These are phyloP conservation scores for Cryptocheilus praepositus DNA, from an alignment of 2,888 invertebrate species.

Conservation along the genomic window DNA sequence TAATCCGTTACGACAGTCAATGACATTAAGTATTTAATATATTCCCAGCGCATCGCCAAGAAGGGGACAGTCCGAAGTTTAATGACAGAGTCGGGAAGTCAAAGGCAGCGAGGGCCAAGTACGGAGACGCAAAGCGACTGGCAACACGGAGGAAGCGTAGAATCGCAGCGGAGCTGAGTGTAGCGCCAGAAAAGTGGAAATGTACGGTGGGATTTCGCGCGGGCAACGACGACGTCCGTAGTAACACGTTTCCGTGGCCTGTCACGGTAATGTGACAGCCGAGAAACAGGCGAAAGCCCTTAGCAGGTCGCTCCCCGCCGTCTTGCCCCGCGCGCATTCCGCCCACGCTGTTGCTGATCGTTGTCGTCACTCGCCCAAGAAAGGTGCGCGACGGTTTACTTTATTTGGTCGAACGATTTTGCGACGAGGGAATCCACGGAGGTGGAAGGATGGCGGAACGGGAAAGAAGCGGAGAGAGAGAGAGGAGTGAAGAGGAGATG, in stretches of 20 bases:
- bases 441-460: conserved; percentile 10
- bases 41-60: too few relatives aligned
- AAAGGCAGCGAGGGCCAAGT: too few relatives aligned
- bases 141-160: conserved; percentile 7
- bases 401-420: conserved; percentile 51
- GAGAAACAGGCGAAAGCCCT: conserved; percentile 65
- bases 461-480: not conserved
- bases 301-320: conserved; percentile 34
- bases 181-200: not conserved
- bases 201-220: not conserved
- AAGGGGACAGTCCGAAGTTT: too few relatives aligned
- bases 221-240: conserved; percentile 28
- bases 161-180: not conserved
- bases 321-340: conserved; percentile 18
- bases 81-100: too few relatives aligned
- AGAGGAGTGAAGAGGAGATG: not conserved
- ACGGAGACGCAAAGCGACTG: not conserved
- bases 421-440: conserved; percentile 30
- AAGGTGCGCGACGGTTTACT: conserved; percentile 49
- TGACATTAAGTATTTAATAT: too few relatives aligned
- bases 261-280: conserved; percentile 68
- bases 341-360: conserved; percentile 9
- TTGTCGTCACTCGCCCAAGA: conserved; percentile 15
- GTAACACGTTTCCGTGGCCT: conserved; percentile 57
- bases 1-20: too few relatives aligned